Percentiles rank a stretch among this genome's conserved stretches.
Evolutionary conservation across 1,140 invertebrate species (phyloP).

Genomic region (Danaus plexippus): DNA sequence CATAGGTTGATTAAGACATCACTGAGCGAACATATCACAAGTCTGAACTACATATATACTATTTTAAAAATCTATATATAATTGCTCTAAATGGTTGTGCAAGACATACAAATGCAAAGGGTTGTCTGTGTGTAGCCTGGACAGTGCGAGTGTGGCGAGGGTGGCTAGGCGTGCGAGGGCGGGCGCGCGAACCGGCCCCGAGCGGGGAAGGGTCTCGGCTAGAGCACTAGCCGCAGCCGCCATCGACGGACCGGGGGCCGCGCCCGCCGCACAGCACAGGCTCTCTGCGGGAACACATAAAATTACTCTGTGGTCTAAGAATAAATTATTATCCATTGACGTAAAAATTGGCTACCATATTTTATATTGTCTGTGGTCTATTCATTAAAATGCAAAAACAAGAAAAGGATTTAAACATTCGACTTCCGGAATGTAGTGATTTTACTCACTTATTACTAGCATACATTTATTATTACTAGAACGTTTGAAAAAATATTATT

Average conservation of each 20-base stretch:
- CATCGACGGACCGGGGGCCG: constrained; percentile 29
- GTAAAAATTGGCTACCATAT: neutral
- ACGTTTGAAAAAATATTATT: too few species aligned
- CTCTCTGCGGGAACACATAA: constrained; percentile 29
- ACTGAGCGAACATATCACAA: too few species aligned
- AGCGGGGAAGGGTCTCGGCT: constrained; percentile 42
- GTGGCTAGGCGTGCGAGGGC: constrained; percentile 37
- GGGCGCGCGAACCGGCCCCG: constrained; percentile 30
- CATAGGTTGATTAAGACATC: too few species aligned
- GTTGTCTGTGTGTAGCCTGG: constrained; percentile 37
- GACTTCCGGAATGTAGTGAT: too few species aligned
- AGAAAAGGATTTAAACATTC: too few species aligned
- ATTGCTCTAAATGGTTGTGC: neutral
- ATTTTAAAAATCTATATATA: too few species aligned
- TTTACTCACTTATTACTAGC: too few species aligned
- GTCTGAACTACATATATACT: too few species aligned
- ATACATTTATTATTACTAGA: too few species aligned
- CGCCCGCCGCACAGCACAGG: constrained; percentile 45
- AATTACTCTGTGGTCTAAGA: neutral
- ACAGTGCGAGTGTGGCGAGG: constrained; percentile 33
- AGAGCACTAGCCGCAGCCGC: constrained; percentile 33
- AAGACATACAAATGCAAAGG: constrained; percentile 51
- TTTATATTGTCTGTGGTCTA: too few species aligned
- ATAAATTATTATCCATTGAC: neutral
- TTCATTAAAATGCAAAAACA: too few species aligned